A percentile compares a stretch with the other conserved stretches of the same genome.
These are phyloP conservation scores for Upupa epops DNA, from an alignment of 2,113 vertebrate species.

Conservation along the genomic window DNA sequence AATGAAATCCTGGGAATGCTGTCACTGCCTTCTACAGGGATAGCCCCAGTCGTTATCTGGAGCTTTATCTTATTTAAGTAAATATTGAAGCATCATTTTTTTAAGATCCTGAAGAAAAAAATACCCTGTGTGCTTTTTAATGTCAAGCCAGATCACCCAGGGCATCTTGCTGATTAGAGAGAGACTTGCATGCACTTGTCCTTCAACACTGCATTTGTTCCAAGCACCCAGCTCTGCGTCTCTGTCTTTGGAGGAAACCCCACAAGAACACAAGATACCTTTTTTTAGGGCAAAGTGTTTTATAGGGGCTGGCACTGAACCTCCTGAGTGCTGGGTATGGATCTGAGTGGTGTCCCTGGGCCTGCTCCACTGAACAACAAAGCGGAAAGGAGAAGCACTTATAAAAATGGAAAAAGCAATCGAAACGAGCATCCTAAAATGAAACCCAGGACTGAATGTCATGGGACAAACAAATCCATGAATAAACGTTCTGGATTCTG, in stretches of 20 bases:
- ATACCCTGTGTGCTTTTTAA: not conserved
- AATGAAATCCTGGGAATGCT: not conserved
- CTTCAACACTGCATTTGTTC: not conserved
- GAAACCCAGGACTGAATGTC: not conserved
- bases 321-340: fast-evolving
- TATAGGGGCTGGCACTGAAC: not conserved
- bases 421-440: not conserved
- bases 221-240: not conserved
- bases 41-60: not conserved
- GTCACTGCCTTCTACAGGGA: not conserved
- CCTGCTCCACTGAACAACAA: not conserved
- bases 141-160: not conserved
- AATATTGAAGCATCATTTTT: not conserved
- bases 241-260: not conserved
- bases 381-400: not conserved
- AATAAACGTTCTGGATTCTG: not conserved
- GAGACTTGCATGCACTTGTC: not conserved
- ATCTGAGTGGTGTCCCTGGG: not conserved
- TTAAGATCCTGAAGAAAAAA: not conserved
- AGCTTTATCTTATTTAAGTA: not conserved
- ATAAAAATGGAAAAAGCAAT: not conserved
- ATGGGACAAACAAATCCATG: not conserved
- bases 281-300: not conserved
- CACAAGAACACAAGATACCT: not conserved
- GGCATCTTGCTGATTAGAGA: not conserved